Percentiles rank a stretch among this genome's conserved stretches.
Conservation (phyloP, 2,113 vertebrate genomes). For the Hepsetus odoe region DNA sequence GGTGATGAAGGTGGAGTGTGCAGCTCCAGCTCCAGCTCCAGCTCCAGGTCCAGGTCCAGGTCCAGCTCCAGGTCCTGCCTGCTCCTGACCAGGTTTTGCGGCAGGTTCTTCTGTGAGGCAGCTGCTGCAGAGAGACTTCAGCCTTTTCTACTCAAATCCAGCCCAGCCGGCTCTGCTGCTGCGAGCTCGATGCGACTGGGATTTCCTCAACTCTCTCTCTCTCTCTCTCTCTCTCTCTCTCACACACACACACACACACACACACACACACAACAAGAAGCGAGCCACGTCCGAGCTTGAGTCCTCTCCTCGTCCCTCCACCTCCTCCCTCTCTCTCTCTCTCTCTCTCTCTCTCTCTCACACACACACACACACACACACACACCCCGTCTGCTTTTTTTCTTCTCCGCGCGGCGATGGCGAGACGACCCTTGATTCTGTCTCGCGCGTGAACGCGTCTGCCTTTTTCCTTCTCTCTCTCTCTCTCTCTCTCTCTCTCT, state of each 20-base stretch:
- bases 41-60: background rate
- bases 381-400: background rate
- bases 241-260: too few relatives aligned
- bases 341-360: too few relatives aligned
- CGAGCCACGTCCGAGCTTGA: too few relatives aligned
- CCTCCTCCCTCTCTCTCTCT: too few relatives aligned
- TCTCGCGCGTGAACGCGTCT: background rate
- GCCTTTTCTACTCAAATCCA: constrained; percentile 62
- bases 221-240: too few relatives aligned
- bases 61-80: too few relatives aligned
- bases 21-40: background rate
- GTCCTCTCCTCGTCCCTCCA: too few relatives aligned
- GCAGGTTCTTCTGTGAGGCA: constrained; percentile 56
- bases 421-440: constrained; percentile 19
- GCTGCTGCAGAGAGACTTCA: constrained; percentile 75
- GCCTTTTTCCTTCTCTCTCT: too few relatives aligned
- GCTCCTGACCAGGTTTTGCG: constrained; percentile 63
- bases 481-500: too few relatives aligned
- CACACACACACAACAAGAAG: too few relatives aligned
- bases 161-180: constrained; percentile 21
- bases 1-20: background rate
- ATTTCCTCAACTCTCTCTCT: constrained; percentile 33
- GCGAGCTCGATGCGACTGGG: constrained; percentile 16
- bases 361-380: too few relatives aligned
- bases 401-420: constrained; percentile 10